Evolutionary conservation across 2,113 vertebrate species (phyloP), one percentile per base, ranked within the genome.

Genomic region (Misgurnus mizolepis): DNA sequence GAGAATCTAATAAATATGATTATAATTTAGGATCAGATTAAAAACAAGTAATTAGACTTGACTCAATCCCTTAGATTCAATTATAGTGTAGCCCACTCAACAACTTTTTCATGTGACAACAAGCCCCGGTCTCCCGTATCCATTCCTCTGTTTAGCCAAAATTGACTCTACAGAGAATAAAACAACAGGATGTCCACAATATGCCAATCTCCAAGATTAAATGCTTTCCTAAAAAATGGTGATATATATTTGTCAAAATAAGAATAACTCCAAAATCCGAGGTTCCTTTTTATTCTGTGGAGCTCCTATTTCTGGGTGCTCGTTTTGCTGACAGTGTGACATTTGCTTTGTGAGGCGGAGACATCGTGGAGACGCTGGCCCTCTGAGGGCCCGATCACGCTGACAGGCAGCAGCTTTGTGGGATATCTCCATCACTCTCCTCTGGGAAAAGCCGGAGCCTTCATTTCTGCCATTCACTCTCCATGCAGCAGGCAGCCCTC

Each of bases 341-440:
- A 94, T 94, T 94, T 94, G 84, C 91, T 92, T 93, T 87, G 82
- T 80, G 84, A 91, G 90, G 86, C 90, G 92, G 61, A 84, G 89
- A 81, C 84, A 88, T 88, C 89, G 90, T 89, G 88, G 91, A 92
- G 92, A 93, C 67, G 76, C 69, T 83, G 83, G 90, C 92, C 90
- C 84, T 81, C 83, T 83, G 89, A 88, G 89, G 85, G 87, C 83
- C 83, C 71, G 79, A 87, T 82, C 88, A 89, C 90, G 83, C 88
- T 93, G 91, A 92, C 88, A 93, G 88, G 87, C 75, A 82, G 89
- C 86, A 81, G 87, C 92, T 90, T 92, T 89, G 91, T 90, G 78
- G 90, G 53, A 53, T 85, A 81, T 89, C 84, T 88, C 91, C 90
- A 86, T 91, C 91, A 89, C 49, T 80, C 91, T 85, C 91, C 90